A percentile compares a stretch with the other conserved stretches of the same genome.
Conservation (phyloP, 2,797 vertebrate species). For the Sandelia bainsii region DNA sequence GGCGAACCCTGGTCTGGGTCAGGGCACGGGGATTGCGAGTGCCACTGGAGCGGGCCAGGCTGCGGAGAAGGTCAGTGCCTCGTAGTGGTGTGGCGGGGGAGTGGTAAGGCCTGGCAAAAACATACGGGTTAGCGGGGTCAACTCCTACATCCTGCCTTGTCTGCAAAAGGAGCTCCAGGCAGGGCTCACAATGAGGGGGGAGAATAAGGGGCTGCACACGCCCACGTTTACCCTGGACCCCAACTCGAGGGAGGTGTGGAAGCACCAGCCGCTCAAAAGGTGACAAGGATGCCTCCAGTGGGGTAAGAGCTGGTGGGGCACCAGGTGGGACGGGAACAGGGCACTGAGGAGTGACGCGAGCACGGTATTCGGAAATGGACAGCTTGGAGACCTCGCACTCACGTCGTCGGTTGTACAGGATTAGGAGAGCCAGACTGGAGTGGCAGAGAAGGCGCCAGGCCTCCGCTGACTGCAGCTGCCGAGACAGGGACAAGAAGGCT, state of each 20-base stretch:
- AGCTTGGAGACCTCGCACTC: conserved; percentile 89
- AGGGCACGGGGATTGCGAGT: conserved; percentile 85
- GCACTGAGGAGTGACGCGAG: conserved; percentile 80
- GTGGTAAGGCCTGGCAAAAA: conserved; percentile 87
- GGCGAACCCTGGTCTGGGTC: conserved; percentile 84
- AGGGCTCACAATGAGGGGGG: conserved; percentile 86
- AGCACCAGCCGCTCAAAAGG: conserved; percentile 87
- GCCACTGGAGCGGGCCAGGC: conserved; percentile 85
- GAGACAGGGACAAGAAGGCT: conserved; percentile 83
- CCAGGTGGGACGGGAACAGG: conserved; percentile 73
- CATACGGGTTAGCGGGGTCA: conserved; percentile 82
- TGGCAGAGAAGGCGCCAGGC: conserved; percentile 88
- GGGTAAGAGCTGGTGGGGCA: conserved; percentile 80
- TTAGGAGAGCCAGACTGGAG: conserved; percentile 86
- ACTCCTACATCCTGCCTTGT: conserved; percentile 85
- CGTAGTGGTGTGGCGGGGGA: conserved; percentile 86
- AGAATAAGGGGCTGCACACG: conserved; percentile 86
- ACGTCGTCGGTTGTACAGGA: conserved; percentile 86
- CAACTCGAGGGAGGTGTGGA: conserved; percentile 84
- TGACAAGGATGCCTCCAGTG: conserved; percentile 86
- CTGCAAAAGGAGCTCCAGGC: conserved; percentile 85
- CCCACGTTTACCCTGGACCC: conserved; percentile 87
- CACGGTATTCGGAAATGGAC: conserved; percentile 80
- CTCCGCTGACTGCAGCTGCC: conserved; percentile 84
- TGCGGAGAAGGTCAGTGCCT: conserved; percentile 86